Base-by-base conservation (phyloP, 92 coral and sea anemone genomes). In the Anthopleura xanthogrammica region DNA sequence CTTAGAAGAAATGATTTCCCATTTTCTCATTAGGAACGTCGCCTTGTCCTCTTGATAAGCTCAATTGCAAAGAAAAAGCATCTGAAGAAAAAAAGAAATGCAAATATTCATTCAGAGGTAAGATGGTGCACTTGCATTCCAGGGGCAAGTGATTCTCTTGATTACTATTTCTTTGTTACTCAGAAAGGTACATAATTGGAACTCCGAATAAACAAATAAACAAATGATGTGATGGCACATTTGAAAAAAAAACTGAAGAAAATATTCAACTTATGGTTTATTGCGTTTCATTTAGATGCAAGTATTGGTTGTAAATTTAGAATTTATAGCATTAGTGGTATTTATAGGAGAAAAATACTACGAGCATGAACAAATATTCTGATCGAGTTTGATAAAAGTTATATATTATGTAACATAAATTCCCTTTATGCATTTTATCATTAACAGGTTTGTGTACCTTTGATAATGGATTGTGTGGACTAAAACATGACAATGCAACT, bases 381-480 rank as follows among this genome's bases (percentile, higher is more conserved):
- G 50, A 46, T 46, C 3, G 7, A 46, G 50, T 46, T 5, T 46
- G 6, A 46, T 46, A 46, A 46, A 46, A 46, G 50, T 46, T 46
- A 46, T 46, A 46, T 9, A 2, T 46, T 46, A 46, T 46, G 3
- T 9, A 2, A 46, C 50, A 46, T 0, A 46, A 46, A 46, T 46
- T 46, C 50, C 2, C 7, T 58, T 58, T 58, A 16, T n/a, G 23
- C 29, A 20, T 62, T 62, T 23, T 14, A 62, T 29, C 36, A 29
- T 62, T n/a, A 14, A 7, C 46, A 88, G 90, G 90, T 57, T 88
- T 66, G 46, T 88, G 90, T 65, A 50, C 75, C 24, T 88, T 88
- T 50, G 85, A 88, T 75, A 88, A 79, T 70, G 90, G 90, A 41
- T 72, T 88, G 41, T 88, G 90, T 60, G 90, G 90, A 41, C 80